A percentile compares a stretch with the other conserved stretches of the same genome.
Evolutionary conservation across 2,113 vertebrate species (phyloP).

Genomic region (Phoxinus phoxinus): DNA sequence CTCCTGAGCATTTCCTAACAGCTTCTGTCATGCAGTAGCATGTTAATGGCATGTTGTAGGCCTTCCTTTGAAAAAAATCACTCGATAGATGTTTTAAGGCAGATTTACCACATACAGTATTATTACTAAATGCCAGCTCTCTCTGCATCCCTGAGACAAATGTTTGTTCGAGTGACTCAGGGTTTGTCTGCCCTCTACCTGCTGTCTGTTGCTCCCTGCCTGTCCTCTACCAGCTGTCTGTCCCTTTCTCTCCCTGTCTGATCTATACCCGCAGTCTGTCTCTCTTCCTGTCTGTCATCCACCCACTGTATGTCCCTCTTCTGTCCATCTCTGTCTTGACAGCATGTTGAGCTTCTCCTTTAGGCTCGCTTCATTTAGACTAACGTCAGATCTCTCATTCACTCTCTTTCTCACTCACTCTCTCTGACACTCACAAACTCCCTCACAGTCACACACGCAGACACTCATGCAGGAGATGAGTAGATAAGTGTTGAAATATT

Average conservation of each 20-base stretch:
- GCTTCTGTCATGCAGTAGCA: not conserved
- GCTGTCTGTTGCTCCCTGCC: constrained; percentile 9
- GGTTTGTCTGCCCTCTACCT: constrained; percentile 32
- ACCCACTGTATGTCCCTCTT: constrained; percentile 14
- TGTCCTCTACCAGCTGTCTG: constrained; percentile 31
- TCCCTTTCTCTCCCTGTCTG: not conserved
- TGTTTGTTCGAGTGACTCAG: constrained; percentile 12
- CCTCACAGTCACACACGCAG: constrained; percentile 12
- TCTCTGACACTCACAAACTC: constrained; percentile 31
- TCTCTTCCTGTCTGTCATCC: not conserved
- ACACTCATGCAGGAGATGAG: constrained; percentile 34
- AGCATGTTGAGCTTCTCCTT: constrained; percentile 16
- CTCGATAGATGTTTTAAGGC: not conserved
- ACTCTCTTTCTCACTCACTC: not conserved
- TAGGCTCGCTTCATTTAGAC: constrained; percentile 20
- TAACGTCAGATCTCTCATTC: constrained; percentile 5
- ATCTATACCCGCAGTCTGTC: not conserved
- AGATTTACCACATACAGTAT: not conserved
- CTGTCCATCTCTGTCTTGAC: constrained; percentile 3
- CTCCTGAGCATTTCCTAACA: not conserved
- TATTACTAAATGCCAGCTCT: not conserved
- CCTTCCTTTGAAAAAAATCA: not conserved
- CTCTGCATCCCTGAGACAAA: not conserved
- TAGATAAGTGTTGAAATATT: constrained; percentile 43
- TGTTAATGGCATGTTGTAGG: not conserved